Conservation (phyloP, 2,797 vertebrate genomes). For the Coregonus sp. region DNA sequence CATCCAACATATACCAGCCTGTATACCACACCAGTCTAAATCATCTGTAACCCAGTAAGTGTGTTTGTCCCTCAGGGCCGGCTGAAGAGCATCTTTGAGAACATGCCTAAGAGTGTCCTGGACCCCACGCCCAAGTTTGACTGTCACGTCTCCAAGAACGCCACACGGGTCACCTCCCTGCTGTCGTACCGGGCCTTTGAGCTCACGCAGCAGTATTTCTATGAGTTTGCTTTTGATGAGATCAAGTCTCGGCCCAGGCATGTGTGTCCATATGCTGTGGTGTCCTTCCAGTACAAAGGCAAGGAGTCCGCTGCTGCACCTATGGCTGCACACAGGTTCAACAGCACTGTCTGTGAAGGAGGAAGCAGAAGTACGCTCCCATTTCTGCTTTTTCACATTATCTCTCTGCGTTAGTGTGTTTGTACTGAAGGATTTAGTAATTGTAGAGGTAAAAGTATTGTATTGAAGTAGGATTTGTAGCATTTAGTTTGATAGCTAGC, state of each 20-base stretch:
- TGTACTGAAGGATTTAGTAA: neutral
- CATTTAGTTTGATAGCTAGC: too few species aligned
- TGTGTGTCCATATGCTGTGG: slow-evolving; percentile 91
- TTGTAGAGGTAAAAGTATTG: too few species aligned
- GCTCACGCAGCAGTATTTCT: slow-evolving; percentile 97
- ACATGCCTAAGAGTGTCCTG: slow-evolving; percentile 82
- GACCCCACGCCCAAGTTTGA: slow-evolving; percentile 93
- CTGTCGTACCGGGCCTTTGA: slow-evolving; percentile 93
- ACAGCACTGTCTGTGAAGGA: slow-evolving; percentile 65
- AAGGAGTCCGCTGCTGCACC: slow-evolving; percentile 78
- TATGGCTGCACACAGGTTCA: slow-evolving; percentile 79
- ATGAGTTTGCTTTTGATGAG: slow-evolving; percentile 93
- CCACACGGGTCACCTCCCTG: slow-evolving; percentile 86
- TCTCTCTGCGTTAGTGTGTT: neutral
- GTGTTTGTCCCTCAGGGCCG: slow-evolving; percentile 79
- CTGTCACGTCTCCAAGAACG: slow-evolving; percentile 92
- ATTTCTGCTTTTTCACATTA: neutral
- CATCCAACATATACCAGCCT: neutral
- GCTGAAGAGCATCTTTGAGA: slow-evolving; percentile 90
- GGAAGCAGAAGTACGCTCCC: slow-evolving; percentile 27
- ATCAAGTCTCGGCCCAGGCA: slow-evolving; percentile 90
- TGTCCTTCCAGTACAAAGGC: slow-evolving; percentile 91
- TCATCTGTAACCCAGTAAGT: slow-evolving; percentile 15
- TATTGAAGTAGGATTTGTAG: too few species aligned
- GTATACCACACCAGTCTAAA: neutral